Percentiles rank a stretch among this genome's conserved stretches.
phyloP scores from a whole-genome alignment of 2,888 invertebrate genomes.

The Macaria notata region DNA sequence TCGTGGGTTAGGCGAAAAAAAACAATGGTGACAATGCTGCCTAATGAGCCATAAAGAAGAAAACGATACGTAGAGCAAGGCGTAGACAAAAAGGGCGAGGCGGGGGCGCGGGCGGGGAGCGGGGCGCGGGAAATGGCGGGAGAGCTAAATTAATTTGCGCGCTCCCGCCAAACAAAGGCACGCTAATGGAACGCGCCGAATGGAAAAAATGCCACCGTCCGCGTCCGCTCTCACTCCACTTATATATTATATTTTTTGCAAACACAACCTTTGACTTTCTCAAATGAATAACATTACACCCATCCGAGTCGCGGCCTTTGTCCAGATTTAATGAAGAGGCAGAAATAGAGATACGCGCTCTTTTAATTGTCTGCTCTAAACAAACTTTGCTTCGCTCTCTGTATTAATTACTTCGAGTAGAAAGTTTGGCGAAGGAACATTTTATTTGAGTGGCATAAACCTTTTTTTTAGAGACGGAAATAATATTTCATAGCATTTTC shows the following conservation, averaged over 20 bases:
- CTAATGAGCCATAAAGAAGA: slow-evolving; percentile 83
- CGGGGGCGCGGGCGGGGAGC: slow-evolving; percentile 56
- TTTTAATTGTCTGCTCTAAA: slow-evolving; percentile 65
- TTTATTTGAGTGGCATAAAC: slow-evolving; percentile 22
- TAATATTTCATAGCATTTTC: too few relatives aligned
- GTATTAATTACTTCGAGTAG: slow-evolving; percentile 61
- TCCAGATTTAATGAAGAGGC: slow-evolving; percentile 73
- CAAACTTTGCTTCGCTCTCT: slow-evolving; percentile 55
- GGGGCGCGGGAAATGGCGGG: slow-evolving; percentile 79
- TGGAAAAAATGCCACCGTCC: slow-evolving; percentile 83
- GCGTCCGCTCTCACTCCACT: slow-evolving; percentile 80
- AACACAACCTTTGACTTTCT: slow-evolving; percentile 81
- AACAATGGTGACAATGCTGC: slow-evolving; percentile 80
- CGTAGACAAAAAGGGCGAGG: slow-evolving; percentile 80
- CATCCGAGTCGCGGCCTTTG: slow-evolving; percentile 72
- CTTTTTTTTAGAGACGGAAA: background rate
- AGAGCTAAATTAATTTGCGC: slow-evolving; percentile 83
- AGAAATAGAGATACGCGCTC: slow-evolving; percentile 61
- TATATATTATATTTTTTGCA: slow-evolving; percentile 60
- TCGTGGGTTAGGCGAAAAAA: slow-evolving; percentile 71
- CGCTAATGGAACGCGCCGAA: slow-evolving; percentile 83
- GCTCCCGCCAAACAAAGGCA: slow-evolving; percentile 82
- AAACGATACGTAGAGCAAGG: slow-evolving; percentile 82
- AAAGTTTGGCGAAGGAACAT: slow-evolving; percentile 50
- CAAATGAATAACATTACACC: slow-evolving; percentile 81